A percentile compares a stretch with the other conserved stretches of the same genome.
Conservation (phyloP, 2,888 invertebrate genomes). For the Chrysomela aeneicollis region DNA sequence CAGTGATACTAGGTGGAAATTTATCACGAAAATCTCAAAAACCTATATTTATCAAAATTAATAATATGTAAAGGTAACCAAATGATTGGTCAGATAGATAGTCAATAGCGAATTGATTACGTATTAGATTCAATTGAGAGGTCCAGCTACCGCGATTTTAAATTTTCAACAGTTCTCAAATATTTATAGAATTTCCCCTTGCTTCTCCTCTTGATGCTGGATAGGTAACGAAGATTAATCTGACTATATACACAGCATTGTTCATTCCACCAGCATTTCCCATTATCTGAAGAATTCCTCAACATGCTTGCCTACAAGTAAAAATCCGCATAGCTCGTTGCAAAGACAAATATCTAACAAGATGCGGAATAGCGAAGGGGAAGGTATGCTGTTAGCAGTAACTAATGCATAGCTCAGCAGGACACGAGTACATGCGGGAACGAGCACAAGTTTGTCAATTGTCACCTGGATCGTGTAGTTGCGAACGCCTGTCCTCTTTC, state of each 20-base stretch:
- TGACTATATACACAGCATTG: slow-evolving; percentile 24
- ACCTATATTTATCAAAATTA: too few species aligned
- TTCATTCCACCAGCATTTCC: slow-evolving; percentile 56
- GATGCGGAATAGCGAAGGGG: slow-evolving; percentile 51
- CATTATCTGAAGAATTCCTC: slow-evolving; percentile 57
- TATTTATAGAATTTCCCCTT: too few species aligned
- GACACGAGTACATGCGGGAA: slow-evolving; percentile 58
- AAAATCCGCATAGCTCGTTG: slow-evolving; percentile 51
- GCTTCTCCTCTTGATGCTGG: too few species aligned
- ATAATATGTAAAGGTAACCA: too few species aligned
- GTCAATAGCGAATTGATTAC: too few species aligned
- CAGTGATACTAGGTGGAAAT: too few species aligned
- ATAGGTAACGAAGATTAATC: slow-evolving; percentile 10
- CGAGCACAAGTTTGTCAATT: slow-evolving; percentile 61
- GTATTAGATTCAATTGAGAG: too few species aligned
- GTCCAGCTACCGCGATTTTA: too few species aligned
- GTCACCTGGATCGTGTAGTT: slow-evolving; percentile 58
- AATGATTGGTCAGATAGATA: too few species aligned
- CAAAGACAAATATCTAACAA: slow-evolving; percentile 60
- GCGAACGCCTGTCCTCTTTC: slow-evolving; percentile 54
- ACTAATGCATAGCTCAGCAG: slow-evolving; percentile 60
- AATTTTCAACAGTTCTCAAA: too few species aligned
- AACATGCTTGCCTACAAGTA: slow-evolving; percentile 49
- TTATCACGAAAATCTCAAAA: too few species aligned
- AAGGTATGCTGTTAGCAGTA: slow-evolving; percentile 57